Evolutionary conservation across 2,797 vertebrate genomes (phyloP).

Genomic region (Anas georgica): DNA sequence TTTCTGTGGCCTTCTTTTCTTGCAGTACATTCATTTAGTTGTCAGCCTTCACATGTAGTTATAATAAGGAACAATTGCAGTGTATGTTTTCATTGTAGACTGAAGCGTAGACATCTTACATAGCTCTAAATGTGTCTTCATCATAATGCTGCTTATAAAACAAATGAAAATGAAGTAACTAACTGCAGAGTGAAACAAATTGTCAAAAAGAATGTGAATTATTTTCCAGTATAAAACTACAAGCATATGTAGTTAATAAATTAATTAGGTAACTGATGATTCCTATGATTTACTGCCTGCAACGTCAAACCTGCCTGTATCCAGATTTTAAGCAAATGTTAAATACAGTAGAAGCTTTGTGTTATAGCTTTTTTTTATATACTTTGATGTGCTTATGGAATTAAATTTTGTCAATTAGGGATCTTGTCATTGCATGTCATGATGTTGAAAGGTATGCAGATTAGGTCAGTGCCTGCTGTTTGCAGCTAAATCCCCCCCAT

Average conservation of each 20-base stretch:
- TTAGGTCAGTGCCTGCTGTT: not conserved
- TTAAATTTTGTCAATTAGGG: not conserved
- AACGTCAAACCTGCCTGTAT: not conserved
- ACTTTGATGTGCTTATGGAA: not conserved
- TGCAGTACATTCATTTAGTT: constrained; percentile 1
- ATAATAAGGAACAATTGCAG: constrained; percentile 22
- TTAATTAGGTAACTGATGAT: not conserved
- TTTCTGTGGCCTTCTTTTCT: not conserved
- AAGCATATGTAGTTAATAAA: not conserved
- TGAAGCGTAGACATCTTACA: not conserved
- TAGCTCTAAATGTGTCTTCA: not conserved
- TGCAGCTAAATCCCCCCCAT: not conserved
- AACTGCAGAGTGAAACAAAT: not conserved
- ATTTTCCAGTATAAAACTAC: not conserved
- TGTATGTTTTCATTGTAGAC: not conserved
- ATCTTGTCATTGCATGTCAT: not conserved
- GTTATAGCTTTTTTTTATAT: not conserved
- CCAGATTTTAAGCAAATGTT: not conserved
- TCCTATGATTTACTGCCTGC: not conserved
- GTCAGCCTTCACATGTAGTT: not conserved
- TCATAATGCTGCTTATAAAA: not conserved
- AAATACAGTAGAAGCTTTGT: not conserved
- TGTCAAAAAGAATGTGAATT: not conserved
- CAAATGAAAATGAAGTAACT: not conserved
- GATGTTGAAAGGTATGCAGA: not conserved